Evolutionary conservation across 1,140 invertebrate genomes (phyloP).

Genomic region (Pseudobourletiella spinata): DNA sequence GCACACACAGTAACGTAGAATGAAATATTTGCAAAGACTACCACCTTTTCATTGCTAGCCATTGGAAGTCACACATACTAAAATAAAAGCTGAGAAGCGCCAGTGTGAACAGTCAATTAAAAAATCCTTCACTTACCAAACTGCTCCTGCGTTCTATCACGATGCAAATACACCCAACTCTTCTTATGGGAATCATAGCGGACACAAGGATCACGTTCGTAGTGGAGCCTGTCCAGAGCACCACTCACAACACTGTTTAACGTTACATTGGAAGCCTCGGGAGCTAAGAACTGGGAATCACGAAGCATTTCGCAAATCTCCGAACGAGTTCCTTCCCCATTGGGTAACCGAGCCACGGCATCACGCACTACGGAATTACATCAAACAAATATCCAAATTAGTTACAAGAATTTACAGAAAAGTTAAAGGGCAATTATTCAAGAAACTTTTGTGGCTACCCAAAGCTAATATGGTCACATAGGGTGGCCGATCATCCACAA

Average conservation of each 20-base stretch:
- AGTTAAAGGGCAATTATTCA: too few species aligned
- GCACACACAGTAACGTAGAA: too few species aligned
- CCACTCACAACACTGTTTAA: slow-evolving; percentile 66
- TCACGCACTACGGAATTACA: slow-evolving; percentile 60
- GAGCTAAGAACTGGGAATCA: slow-evolving; percentile 74
- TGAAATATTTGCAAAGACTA: too few species aligned
- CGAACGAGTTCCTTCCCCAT: slow-evolving; percentile 82
- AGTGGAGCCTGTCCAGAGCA: slow-evolving; percentile 77
- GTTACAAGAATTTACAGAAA: too few species aligned
- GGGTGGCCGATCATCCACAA: slow-evolving; percentile 71
- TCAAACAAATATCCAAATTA: not conserved
- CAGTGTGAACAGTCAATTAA: too few species aligned
- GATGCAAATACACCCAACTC: slow-evolving; percentile 83
- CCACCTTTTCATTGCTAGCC: too few species aligned
- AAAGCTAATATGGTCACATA: slow-evolving; percentile 84
- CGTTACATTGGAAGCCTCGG: slow-evolving; percentile 56
- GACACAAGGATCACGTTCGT: slow-evolving; percentile 68
- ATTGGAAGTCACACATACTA: too few species aligned
- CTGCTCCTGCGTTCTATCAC: slow-evolving; percentile 63
- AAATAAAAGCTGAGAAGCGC: too few species aligned
- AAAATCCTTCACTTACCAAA: slow-evolving; percentile 61
- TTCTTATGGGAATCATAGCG: slow-evolving; percentile 80
- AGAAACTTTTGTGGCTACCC: too few species aligned
- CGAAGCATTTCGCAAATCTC: slow-evolving; percentile 77
- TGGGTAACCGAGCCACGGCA: slow-evolving; percentile 82